These are phyloP conservation scores for Aphis craccivora DNA, from an alignment of 1,140 invertebrate species.

Conservation along the genomic window DNA sequence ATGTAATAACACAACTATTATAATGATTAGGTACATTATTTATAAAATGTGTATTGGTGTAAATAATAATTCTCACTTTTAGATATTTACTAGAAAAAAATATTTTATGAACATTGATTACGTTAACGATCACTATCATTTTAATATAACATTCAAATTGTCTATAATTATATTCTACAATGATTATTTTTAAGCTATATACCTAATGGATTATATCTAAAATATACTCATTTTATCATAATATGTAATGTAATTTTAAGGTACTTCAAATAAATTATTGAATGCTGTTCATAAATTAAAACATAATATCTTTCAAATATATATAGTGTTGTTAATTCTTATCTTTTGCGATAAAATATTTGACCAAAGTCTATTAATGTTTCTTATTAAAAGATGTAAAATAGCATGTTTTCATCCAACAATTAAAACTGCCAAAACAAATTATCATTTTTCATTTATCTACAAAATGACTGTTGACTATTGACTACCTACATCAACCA, in stretches of 20 bases:
- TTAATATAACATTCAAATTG: slow-evolving; percentile 14
- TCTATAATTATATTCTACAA: slow-evolving; percentile 13
- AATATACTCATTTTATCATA: slow-evolving; percentile 37
- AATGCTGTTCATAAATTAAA: slow-evolving; percentile 18
- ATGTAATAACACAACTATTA: background rate
- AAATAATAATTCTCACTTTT: slow-evolving; percentile 30
- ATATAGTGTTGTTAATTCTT: background rate
- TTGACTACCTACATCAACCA: too few species aligned
- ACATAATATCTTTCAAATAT: slow-evolving; percentile 19
- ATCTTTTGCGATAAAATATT: background rate
- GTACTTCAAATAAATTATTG: slow-evolving; percentile 11
- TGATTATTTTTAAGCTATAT: slow-evolving; percentile 31
- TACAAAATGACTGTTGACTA: too few species aligned
- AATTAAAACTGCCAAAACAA: background rate
- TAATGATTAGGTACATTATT: background rate
- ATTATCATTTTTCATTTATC: too few species aligned
- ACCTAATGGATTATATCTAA: background rate
- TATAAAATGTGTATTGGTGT: slow-evolving; percentile 25
- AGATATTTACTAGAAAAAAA: slow-evolving; percentile 30
- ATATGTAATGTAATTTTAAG: slow-evolving; percentile 16
- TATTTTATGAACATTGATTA: background rate
- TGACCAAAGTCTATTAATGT: background rate
- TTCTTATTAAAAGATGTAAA: background rate
- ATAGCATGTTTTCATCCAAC: background rate
- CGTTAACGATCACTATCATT: slow-evolving; percentile 1